Evolutionary conservation across 1,140 invertebrate species (phyloP).

Genomic region (Homalodisca vitripennis): DNA sequence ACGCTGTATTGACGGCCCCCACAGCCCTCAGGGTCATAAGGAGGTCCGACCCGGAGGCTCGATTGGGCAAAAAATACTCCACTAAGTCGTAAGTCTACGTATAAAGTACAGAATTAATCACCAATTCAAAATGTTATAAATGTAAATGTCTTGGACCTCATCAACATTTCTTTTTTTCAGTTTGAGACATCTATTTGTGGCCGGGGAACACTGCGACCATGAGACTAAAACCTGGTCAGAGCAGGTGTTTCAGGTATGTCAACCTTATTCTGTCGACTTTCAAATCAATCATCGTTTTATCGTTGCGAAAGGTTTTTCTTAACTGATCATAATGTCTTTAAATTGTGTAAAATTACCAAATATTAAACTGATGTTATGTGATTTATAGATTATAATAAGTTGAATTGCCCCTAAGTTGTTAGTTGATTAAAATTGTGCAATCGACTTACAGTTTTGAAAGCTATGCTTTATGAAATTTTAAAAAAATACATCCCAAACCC

Average conservation of each 20-base stretch:
- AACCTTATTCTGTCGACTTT: too few relatives aligned
- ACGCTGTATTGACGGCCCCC: conserved; percentile 84
- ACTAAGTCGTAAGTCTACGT: conserved; percentile 61
- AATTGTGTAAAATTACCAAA: too few relatives aligned
- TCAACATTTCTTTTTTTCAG: conserved; percentile 50
- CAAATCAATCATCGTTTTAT: conserved; percentile 24
- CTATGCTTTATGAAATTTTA: too few relatives aligned
- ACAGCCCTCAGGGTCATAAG: conserved; percentile 85
- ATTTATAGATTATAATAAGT: too few relatives aligned
- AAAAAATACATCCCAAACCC: too few relatives aligned
- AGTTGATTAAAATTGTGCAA: too few relatives aligned
- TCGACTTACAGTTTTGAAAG: too few relatives aligned
- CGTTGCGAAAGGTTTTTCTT: too few relatives aligned
- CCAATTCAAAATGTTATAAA: background rate
- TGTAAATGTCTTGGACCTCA: conserved; percentile 1
- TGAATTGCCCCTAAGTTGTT: too few relatives aligned
- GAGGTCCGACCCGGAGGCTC: conserved; percentile 68
- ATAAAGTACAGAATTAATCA: too few relatives aligned
- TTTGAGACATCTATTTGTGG: conserved; percentile 80
- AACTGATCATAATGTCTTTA: too few relatives aligned
- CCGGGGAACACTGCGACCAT: conserved; percentile 91
- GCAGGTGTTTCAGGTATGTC: conserved; percentile 62
- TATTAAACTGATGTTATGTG: too few relatives aligned
- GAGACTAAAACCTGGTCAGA: conserved; percentile 88
- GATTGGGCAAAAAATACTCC: conserved; percentile 65